phyloP scores from a whole-genome alignment of 2,113 vertebrate species.

The Cyprinodon tularosa region DNA sequence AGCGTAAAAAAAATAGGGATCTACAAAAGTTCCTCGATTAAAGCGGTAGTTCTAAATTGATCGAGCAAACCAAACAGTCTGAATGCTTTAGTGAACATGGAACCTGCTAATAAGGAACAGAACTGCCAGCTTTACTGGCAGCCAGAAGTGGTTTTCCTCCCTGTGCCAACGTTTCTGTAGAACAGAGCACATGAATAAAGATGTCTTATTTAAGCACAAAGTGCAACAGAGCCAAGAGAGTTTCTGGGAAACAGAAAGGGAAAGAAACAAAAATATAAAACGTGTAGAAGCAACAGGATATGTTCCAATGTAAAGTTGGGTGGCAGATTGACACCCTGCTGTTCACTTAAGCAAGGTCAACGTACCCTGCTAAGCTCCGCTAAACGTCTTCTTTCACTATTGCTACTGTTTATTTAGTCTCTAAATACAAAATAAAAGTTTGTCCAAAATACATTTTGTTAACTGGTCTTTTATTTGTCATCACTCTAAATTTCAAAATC shows the following conservation, averaged over 20 bases:
- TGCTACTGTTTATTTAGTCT: neutral
- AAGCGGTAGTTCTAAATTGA: neutral
- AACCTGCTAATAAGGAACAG: neutral
- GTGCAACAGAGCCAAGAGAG: neutral
- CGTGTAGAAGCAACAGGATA: neutral
- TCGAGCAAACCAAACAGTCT: slow-evolving; percentile 31
- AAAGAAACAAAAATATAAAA: neutral
- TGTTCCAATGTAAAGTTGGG: neutral
- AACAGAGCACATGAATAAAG: slow-evolving; percentile 9
- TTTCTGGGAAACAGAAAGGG: neutral
- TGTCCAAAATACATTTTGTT: neutral
- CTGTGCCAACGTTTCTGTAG: slow-evolving; percentile 37
- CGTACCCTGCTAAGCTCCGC: neutral
- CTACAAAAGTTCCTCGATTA: slow-evolving; percentile 28
- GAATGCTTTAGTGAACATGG: slow-evolving; percentile 26
- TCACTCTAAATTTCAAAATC: too few species aligned
- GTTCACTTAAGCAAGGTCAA: neutral
- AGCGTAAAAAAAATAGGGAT: slow-evolving; percentile 25
- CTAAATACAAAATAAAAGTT: neutral
- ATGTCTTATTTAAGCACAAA: neutral
- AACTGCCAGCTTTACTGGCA: slow-evolving; percentile 40
- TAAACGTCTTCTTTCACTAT: neutral
- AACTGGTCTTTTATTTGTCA: neutral
- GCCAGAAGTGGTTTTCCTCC: slow-evolving; percentile 20
- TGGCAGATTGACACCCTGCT: neutral